phyloP scores from a whole-genome alignment of 2,888 invertebrate species.

The Athalia rosae region DNA sequence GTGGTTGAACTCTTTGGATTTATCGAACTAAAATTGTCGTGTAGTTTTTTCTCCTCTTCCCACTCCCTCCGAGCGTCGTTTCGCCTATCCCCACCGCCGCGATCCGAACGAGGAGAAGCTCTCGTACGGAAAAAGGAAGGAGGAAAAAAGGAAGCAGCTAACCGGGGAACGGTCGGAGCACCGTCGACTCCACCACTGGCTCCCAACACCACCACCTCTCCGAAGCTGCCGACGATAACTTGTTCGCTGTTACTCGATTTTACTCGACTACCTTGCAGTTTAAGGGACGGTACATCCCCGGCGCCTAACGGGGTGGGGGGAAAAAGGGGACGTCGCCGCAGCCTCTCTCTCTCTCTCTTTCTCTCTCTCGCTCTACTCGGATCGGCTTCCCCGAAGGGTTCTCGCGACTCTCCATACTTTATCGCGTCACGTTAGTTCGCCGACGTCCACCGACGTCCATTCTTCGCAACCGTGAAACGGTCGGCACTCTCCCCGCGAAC shows the following conservation, averaged over 20 bases:
- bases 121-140: slow-evolving; percentile 49
- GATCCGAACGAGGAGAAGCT: slow-evolving; percentile 44
- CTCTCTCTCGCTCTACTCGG: slow-evolving; percentile 46
- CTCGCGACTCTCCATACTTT: slow-evolving; percentile 68
- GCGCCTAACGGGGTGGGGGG: slow-evolving; percentile 53
- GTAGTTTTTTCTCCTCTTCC: slow-evolving; percentile 66
- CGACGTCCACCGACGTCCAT: too few species aligned
- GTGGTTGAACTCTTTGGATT: slow-evolving; percentile 69
- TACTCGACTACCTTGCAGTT: background rate
- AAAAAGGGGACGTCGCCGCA: slow-evolving; percentile 34
- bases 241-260: background rate
- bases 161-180: slow-evolving; percentile 38
- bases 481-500: too few species aligned
- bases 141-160: slow-evolving; percentile 28
- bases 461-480: too few species aligned
- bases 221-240: slow-evolving; percentile 26
- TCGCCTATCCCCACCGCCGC: slow-evolving; percentile 48
- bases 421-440: slow-evolving; percentile 66
- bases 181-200: slow-evolving; percentile 29
- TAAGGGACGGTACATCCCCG: slow-evolving; percentile 12
- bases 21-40: slow-evolving; percentile 73
- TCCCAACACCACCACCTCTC: background rate
- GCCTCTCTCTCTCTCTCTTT: slow-evolving; percentile 36
- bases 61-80: slow-evolving; percentile 51
- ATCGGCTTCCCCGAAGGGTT: slow-evolving; percentile 55